phyloP scores from a whole-genome alignment of 2,888 invertebrate genomes.

The Hemithea aestivaria region DNA sequence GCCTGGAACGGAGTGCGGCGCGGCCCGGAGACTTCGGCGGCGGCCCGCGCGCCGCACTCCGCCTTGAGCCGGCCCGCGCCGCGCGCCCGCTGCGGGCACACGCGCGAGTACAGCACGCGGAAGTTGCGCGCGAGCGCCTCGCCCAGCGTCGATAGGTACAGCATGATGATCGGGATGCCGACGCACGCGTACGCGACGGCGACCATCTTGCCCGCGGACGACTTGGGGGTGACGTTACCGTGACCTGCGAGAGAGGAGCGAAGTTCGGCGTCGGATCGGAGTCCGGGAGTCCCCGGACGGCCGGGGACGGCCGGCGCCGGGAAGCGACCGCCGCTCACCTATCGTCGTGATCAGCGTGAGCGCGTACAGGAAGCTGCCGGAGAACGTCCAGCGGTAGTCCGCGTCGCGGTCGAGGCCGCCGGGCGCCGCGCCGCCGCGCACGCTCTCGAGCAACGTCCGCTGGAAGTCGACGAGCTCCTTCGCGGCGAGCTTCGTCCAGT shows the following conservation, averaged over 20 bases:
- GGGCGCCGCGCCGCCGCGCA: slow-evolving; percentile 55
- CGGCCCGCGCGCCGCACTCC: slow-evolving; percentile 39
- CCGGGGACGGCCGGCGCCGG: background rate
- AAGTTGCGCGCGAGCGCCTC: slow-evolving; percentile 90
- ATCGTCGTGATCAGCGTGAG: slow-evolving; percentile 96
- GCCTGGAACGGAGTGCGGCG: slow-evolving; percentile 63
- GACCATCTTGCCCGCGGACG: slow-evolving; percentile 87
- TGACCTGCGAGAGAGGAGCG: slow-evolving; percentile 81
- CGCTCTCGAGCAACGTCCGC: slow-evolving; percentile 77
- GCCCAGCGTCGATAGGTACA: slow-evolving; percentile 93
- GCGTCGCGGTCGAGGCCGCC: slow-evolving; percentile 49
- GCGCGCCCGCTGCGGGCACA: slow-evolving; percentile 47
- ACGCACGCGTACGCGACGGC: slow-evolving; percentile 91
- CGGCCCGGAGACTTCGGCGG: too few relatives aligned
- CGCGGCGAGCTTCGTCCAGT: slow-evolving; percentile 94
- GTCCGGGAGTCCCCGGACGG: too few relatives aligned
- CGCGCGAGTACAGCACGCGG: slow-evolving; percentile 83
- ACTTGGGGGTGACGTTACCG: slow-evolving; percentile 89
- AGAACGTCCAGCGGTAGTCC: slow-evolving; percentile 92
- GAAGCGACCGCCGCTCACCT: slow-evolving; percentile 80
- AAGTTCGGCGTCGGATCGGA: background rate
- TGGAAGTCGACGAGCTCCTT: slow-evolving; percentile 92
- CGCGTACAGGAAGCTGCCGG: slow-evolving; percentile 94
- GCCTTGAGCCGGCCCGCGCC: slow-evolving; percentile 37
- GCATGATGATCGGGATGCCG: slow-evolving; percentile 92